These are phyloP conservation scores for Phylloscopus whistleri DNA, from an alignment of 2,113 vertebrate species.

Conservation along the genomic window DNA sequence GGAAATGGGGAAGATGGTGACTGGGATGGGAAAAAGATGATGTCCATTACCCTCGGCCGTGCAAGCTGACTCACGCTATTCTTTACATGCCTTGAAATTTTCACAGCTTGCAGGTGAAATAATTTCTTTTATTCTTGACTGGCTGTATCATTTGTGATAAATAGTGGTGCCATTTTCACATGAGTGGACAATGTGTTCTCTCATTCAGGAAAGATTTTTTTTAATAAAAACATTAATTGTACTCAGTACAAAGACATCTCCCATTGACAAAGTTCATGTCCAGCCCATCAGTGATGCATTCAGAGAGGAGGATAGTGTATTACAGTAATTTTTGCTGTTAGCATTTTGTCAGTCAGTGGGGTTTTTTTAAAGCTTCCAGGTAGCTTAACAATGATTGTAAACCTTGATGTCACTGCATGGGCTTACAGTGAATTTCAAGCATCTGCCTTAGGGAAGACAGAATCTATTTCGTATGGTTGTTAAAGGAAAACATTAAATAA, in stretches of 20 bases:
- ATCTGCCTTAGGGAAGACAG: background rate
- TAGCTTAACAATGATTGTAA: background rate
- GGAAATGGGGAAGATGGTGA: slow-evolving; percentile 50
- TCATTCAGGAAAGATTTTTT: slow-evolving; percentile 42
- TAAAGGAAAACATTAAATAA: background rate
- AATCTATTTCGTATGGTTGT: background rate
- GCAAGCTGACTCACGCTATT: slow-evolving; percentile 35
- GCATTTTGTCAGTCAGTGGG: background rate
- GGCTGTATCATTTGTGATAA: slow-evolving; percentile 4
- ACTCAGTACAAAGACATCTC: background rate
- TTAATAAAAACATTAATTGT: slow-evolving; percentile 51
- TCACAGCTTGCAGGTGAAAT: slow-evolving; percentile 44
- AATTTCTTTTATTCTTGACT: slow-evolving; percentile 17
- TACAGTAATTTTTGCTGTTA: background rate
- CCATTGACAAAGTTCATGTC: background rate
- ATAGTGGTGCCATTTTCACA: slow-evolving; percentile 30
- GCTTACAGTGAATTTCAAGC: background rate
- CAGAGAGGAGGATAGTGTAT: background rate
- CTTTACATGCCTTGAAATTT: slow-evolving; percentile 50
- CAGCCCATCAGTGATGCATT: background rate
- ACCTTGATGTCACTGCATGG: background rate
- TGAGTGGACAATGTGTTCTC: slow-evolving; percentile 18
- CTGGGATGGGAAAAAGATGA: slow-evolving; percentile 47
- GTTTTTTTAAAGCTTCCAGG: slow-evolving; percentile 5
- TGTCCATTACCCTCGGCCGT: slow-evolving; percentile 22